phyloP scores from a whole-genome alignment of 2,888 invertebrate genomes.

The Hylaea fasciaria region DNA sequence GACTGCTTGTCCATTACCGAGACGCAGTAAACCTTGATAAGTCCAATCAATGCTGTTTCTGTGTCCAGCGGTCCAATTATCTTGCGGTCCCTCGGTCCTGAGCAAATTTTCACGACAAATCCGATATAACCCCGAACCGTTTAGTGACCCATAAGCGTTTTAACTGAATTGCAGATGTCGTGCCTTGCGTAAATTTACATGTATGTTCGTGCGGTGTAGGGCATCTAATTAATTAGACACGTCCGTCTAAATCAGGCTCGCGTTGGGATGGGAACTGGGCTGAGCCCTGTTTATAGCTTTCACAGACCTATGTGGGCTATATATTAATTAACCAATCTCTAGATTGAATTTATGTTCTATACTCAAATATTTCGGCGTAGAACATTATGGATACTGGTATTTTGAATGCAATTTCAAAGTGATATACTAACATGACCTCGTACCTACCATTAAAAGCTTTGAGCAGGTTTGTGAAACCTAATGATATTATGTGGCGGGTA shows the following conservation, averaged over 20 bases:
- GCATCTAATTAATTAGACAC: slow-evolving; percentile 61
- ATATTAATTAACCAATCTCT: too few relatives aligned
- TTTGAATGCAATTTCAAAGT: too few relatives aligned
- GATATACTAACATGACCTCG: too few relatives aligned
- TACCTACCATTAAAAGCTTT: too few relatives aligned
- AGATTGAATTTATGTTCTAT: too few relatives aligned
- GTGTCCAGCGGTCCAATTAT: slow-evolving; percentile 36
- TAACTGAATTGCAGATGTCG: slow-evolving; percentile 55
- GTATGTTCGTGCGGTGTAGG: slow-evolving; percentile 47
- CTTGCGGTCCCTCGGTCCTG: slow-evolving; percentile 5
- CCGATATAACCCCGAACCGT: too few relatives aligned
- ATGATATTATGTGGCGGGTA: too few relatives aligned
- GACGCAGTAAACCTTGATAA: slow-evolving; percentile 28
- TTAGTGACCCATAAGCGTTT: slow-evolving; percentile 35
- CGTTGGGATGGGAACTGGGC: slow-evolving; percentile 31
- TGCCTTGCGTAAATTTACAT: slow-evolving; percentile 59
- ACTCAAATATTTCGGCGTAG: too few relatives aligned
- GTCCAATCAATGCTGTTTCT: slow-evolving; percentile 33
- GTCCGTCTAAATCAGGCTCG: slow-evolving; percentile 57
- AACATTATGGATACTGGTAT: too few relatives aligned
- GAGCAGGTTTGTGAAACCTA: too few relatives aligned
- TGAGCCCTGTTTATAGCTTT: slow-evolving; percentile 7
- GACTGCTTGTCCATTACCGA: slow-evolving; percentile 21
- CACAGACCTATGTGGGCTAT: neutral
- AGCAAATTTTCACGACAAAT: slow-evolving; percentile 41